Evolutionary conservation across 2,113 vertebrate genomes (phyloP).

Genomic region (Tetrao urogallus): DNA sequence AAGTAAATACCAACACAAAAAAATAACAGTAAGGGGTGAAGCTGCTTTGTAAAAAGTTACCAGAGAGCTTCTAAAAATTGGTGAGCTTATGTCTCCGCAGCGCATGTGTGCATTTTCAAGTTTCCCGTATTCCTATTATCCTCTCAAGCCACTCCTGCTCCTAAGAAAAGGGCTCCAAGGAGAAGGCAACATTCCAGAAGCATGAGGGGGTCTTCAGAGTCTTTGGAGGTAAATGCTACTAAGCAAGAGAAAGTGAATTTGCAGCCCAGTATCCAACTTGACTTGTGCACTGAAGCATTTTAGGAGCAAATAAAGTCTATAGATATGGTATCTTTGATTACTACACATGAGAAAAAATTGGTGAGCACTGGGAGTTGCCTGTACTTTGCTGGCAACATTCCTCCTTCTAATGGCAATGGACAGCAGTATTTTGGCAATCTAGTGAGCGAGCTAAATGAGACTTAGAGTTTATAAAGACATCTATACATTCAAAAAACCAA

Average conservation of each 20-base stretch:
- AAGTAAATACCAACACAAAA: slow-evolving; percentile 46
- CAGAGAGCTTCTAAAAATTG: slow-evolving; percentile 35
- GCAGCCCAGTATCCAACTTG: neutral
- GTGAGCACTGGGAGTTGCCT: neutral
- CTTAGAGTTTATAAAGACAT: neutral
- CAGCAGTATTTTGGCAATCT: neutral
- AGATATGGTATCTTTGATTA: neutral
- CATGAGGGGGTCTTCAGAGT: neutral
- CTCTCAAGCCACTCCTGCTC: neutral
- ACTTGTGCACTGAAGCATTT: neutral
- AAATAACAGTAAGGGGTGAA: slow-evolving; percentile 40
- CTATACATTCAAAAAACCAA: neutral
- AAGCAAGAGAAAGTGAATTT: neutral
- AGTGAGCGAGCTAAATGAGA: neutral
- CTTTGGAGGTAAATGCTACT: neutral
- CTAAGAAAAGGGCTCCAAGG: neutral
- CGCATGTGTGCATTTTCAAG: neutral
- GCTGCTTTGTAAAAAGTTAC: slow-evolving; percentile 47
- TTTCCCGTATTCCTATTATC: slow-evolving; percentile 15
- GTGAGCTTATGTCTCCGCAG: neutral
- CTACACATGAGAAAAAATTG: neutral
- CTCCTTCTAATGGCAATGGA: neutral
- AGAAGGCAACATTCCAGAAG: neutral
- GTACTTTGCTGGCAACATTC: neutral
- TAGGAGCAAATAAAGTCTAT: neutral